Evolutionary conservation across 2,113 vertebrate species (phyloP).

Genomic region (Otis tarda): DNA sequence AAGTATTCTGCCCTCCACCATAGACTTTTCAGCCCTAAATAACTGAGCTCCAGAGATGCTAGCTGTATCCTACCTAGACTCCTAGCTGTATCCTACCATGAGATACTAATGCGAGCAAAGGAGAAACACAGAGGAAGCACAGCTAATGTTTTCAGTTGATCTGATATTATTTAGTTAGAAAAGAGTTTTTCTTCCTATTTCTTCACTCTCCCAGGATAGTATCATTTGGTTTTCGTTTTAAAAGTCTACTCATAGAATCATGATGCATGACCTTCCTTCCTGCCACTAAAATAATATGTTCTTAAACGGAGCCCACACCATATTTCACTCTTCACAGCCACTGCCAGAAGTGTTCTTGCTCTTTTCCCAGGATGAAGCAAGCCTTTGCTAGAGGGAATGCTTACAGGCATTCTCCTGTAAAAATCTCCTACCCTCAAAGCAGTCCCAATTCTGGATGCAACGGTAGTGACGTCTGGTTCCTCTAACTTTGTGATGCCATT

Average conservation of each 20-base stretch:
- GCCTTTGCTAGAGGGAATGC: fast-evolving
- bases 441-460: background rate
- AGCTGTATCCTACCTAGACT: background rate
- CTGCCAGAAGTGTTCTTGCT: background rate
- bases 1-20: background rate
- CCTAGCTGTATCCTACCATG: background rate
- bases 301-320: background rate
- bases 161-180: background rate
- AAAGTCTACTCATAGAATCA: background rate
- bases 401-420: background rate
- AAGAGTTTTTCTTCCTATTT: background rate
- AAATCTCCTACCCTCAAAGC: background rate
- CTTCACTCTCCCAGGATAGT: background rate
- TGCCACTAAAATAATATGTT: background rate
- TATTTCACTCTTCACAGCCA: background rate
- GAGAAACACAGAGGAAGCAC: background rate
- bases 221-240: background rate
- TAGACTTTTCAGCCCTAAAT: background rate
- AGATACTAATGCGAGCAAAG: background rate
- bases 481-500: background rate
- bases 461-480: background rate
- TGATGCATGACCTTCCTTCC: background rate
- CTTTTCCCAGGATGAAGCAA: background rate
- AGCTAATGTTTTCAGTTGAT: background rate
- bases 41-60: background rate